Conservation (phyloP, 23 tunicate genomes). For the Diplosoma virens region DNA sequence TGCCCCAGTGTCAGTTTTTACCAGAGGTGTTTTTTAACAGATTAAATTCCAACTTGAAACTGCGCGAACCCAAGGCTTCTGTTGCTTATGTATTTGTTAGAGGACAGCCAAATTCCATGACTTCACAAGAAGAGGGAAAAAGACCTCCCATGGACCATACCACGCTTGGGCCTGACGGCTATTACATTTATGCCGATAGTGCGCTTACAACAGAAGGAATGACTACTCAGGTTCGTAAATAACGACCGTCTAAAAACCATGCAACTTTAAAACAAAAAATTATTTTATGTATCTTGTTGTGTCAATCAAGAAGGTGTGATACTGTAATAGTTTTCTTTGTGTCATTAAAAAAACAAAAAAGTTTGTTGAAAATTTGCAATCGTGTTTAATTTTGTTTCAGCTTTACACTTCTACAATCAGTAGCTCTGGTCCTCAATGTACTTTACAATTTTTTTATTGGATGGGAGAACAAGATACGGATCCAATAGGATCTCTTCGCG, state of each 20-base stretch:
- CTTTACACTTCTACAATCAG: conserved; percentile 48
- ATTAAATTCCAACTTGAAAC: not conserved
- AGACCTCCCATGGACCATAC: conserved; percentile 52
- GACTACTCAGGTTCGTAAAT: conserved; percentile 13
- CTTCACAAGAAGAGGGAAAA: conserved; percentile 29
- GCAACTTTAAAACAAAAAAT: no score
- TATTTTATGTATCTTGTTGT: no score
- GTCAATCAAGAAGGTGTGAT: no score
- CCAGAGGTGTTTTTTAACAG: not conserved
- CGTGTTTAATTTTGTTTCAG: conserved; percentile 13
- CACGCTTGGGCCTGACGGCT: not conserved
- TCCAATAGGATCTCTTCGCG: conserved; percentile 51
- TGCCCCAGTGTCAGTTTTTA: not conserved
- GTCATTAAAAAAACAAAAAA: no score
- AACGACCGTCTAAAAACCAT: no score
- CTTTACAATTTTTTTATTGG: conserved; percentile 76
- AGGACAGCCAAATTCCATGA: conserved; percentile 36
- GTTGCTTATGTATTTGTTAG: conserved; percentile 35
- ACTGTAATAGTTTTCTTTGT: no score
- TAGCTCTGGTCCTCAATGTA: conserved; percentile 77
- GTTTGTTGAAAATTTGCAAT: no score
- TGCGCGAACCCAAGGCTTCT: not conserved
- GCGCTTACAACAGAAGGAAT: not conserved
- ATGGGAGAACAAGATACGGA: conserved; percentile 62
- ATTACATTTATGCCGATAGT: conserved; percentile 74